Conservation (phyloP, 2,888 invertebrate genomes). For the Callosobruchus maculatus region DNA sequence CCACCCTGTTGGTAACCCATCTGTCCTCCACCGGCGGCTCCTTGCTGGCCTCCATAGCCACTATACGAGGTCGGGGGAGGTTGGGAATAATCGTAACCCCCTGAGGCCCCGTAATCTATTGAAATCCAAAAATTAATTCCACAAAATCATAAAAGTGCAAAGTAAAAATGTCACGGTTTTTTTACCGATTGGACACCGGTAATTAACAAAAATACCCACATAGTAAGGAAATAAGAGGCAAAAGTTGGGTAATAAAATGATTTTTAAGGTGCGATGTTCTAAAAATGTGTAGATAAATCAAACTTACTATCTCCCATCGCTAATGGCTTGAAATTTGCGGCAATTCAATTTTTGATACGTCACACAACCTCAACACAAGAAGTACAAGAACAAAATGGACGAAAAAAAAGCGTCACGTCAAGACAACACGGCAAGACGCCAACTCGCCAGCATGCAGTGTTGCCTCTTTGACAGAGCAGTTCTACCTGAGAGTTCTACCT, state of each 20-base stretch:
- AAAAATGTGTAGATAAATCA: not conserved
- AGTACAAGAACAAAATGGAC: not conserved
- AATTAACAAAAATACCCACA: not conserved
- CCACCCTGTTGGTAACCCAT: slow-evolving; percentile 10
- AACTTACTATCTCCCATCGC: not conserved
- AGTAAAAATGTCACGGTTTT: not conserved
- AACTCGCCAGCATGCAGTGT: too few species aligned
- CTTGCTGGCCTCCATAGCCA: slow-evolving; percentile 5
- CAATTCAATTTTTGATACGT: not conserved
- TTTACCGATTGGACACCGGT: not conserved
- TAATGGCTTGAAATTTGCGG: too few species aligned
- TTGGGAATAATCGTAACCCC: slow-evolving; percentile 23
- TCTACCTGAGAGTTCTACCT: too few species aligned
- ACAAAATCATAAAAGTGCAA: not conserved
- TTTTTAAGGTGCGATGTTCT: not conserved
- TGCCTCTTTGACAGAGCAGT: too few species aligned
- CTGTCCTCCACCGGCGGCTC: not conserved
- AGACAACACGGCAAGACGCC: not conserved
- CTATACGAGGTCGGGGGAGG: slow-evolving; percentile 17
- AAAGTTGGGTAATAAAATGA: not conserved
- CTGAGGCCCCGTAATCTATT: slow-evolving; percentile 19
- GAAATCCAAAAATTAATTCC: not conserved
- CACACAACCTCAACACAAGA: not conserved
- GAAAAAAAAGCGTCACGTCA: too few species aligned
- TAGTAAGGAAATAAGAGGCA: not conserved